Evolutionary conservation across 2,888 invertebrate species (phyloP).

Genomic region (Toxonevra muliebris): DNA sequence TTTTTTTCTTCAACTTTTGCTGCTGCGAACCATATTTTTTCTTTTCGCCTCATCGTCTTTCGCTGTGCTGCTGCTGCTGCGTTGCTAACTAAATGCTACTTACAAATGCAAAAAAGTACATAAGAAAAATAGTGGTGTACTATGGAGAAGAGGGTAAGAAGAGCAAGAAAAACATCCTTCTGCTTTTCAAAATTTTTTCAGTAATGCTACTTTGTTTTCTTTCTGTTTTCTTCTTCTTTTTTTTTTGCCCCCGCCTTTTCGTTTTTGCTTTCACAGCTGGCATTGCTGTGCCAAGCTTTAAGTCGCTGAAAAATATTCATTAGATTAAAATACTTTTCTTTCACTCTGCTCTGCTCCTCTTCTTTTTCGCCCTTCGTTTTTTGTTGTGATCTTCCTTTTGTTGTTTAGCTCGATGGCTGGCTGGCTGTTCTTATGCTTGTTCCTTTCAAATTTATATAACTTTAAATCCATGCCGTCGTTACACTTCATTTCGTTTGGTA

Average conservation of each 20-base stretch:
- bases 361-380: too few species aligned
- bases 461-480: constrained; percentile 15
- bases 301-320: constrained; percentile 39
- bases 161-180: too few species aligned
- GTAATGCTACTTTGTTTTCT: background rate
- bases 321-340: constrained; percentile 30
- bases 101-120: too few species aligned
- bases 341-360: background rate
- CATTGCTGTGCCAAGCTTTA: constrained; percentile 4
- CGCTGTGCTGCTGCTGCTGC: too few species aligned
- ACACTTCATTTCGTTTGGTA: constrained; percentile 24
- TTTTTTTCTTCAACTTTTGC: background rate
- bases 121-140: too few species aligned
- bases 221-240: background rate
- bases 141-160: too few species aligned
- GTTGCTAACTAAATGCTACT: too few species aligned
- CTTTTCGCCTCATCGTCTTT: too few species aligned
- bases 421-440: too few species aligned
- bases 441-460: background rate
- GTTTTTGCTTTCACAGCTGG: constrained; percentile 10
- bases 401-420: too few species aligned
- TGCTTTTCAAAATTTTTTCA: constrained; percentile 5
- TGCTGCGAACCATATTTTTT: too few species aligned
- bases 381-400: too few species aligned
- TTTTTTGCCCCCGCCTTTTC: background rate